Base-by-base conservation (phyloP, 1,140 invertebrate genomes). In the Eciton burchellii region DNA sequence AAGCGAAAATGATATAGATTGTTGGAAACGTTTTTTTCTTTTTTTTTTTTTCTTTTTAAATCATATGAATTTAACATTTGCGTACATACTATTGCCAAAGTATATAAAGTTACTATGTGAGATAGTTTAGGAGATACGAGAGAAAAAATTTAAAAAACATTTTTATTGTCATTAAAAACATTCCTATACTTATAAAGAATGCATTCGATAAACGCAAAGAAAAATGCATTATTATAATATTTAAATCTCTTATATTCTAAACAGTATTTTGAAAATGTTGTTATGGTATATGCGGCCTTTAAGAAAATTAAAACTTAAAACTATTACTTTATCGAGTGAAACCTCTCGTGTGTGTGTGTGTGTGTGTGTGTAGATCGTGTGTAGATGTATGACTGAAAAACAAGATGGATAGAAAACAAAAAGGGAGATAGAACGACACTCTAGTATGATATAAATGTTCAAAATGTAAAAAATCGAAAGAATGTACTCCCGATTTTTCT, bases 231-330 rank as follows among this genome's bases (percentile, higher is more conserved):
- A 90, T 85, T 81, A 83, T 90, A 91, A 84, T 73, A 84, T 89
- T 79, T 92, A 91, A 92, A 92, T 93, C 90, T 82, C 84, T 92
- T 93, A 93, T 85, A 91, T 91, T 87, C 90, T 93, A 93, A 84
- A 91, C 90, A 93, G 88, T 92, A 90, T 41, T 92, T 92, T 89
- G 82, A 90, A 92, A 89, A 81, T 84, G 65, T 84, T 87, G 77
- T 90, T 83, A 90, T 88, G 88, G 84, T 89, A 89, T 83, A 83
- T 59, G 88, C 84, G 88, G 88, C 88, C 81, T 68, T 16, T 26
- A 62, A 54, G 63, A 63, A 87, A 90, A 89, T 76, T 60, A 86
- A 89, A 82, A 83, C n/a, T n/a, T n/a, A n/a, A n/a, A n/a, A n/a
- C n/a, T 84, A 60, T 71, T 65, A n/a, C 9, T 81, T 43, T 24